Base-by-base conservation (phyloP, 2,113 vertebrate genomes). In the Redunca redunca region DNA sequence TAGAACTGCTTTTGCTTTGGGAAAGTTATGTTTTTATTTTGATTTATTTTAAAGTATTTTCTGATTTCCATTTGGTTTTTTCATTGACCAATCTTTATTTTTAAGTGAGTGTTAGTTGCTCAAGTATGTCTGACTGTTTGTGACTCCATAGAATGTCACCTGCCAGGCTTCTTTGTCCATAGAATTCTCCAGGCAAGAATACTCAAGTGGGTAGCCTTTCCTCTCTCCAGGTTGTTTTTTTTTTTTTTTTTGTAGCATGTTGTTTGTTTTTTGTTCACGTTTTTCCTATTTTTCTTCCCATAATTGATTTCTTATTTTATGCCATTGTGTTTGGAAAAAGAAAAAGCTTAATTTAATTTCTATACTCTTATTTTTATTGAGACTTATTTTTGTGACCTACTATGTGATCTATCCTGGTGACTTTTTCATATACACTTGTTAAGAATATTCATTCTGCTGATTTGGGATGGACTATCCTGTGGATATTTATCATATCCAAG, bases 281-380 rank as follows among this genome's bases (percentile, higher is more conserved):
- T 80, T 50, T 80, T 80, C 43, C 26, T 17, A 16, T 80, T 50
- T 50, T 30, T 80, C 14, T 80, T 50, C 30, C 48, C 10, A 50
- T 81, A 21, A n/a, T 52, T 81, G 17, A 81, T 81, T n/a, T 81
- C 16, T 81, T 52, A 3, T 12, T 81, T 81, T 52, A 81, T 52
- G 48, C 30, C 30, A 33, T n/a, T 81, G 48, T 52, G 17, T 11
- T 52, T 0, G 0, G 46, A 19, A 52, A 50, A n/a, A n/a, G 48
- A 23, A 82, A 82, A 82, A 12, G 5, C 2, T n/a, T 82, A 50
- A 14, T 52, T 23, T 52, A n/a, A 82, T 82, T 53, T 53, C 30
- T n/a, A 23, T 82, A 52, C 3, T 52, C 9, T 48, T 30, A 53
- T 52, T 52, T 71, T 82, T 82, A 33, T 52, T 82, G 17, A 82